These are phyloP conservation scores for Falco novaeseelandiae DNA, from an alignment of 2,797 vertebrate genomes.

Conservation along the genomic window DNA sequence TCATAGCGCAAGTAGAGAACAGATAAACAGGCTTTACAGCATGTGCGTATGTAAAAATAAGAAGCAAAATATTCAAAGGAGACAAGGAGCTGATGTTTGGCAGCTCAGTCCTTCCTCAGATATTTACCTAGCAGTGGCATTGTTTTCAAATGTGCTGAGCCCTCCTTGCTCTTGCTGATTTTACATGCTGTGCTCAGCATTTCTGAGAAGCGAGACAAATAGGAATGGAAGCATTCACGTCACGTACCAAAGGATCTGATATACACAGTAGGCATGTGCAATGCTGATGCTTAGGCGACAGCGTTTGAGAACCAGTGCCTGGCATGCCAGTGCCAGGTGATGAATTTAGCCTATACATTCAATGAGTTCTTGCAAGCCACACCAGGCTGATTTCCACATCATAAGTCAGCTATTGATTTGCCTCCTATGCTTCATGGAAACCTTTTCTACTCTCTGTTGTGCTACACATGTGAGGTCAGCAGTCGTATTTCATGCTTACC, in stretches of 20 bases:
- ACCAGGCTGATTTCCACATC: neutral
- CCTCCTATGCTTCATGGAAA: neutral
- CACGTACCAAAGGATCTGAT: neutral
- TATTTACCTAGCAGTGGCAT: slow-evolving; percentile 5
- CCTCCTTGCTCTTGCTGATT: neutral
- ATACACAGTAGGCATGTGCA: neutral
- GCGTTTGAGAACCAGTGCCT: neutral
- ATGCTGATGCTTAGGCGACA: neutral
- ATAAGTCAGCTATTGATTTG: neutral
- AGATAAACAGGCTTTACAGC: slow-evolving; percentile 23
- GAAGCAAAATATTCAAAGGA: neutral
- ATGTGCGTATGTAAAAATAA: neutral
- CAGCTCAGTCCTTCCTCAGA: neutral
- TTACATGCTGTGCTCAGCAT: neutral
- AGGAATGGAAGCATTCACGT: neutral
- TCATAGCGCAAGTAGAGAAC: neutral
- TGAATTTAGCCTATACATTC: neutral
- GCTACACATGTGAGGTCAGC: neutral
- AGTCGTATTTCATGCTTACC: neutral
- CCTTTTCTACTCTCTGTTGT: neutral
- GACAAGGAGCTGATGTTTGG: neutral
- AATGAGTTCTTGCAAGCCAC: neutral
- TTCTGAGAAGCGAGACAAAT: neutral
- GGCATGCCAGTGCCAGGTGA: neutral
- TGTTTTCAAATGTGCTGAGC: neutral